A percentile compares a stretch with the other conserved stretches of the same genome.
Evolutionary conservation across 2,888 invertebrate genomes (phyloP).

Genomic region (Timema cristinae): DNA sequence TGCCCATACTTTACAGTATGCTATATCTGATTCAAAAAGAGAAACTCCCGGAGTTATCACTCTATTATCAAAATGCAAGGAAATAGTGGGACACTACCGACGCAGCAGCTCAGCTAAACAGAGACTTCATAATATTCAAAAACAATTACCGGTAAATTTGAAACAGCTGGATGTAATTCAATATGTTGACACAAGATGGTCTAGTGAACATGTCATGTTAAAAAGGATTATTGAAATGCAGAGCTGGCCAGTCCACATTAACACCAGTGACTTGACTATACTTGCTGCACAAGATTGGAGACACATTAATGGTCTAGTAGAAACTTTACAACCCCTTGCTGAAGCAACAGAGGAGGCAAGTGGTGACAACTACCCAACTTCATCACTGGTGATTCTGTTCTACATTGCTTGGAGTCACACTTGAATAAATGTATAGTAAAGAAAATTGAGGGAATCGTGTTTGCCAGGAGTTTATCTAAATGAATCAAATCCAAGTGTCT

Average conservation of each 20-base stretch:
- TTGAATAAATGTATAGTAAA: neutral
- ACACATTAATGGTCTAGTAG: constrained; percentile 3
- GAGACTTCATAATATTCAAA: too few species aligned
- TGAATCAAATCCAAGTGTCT: neutral
- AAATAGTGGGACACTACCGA: too few species aligned
- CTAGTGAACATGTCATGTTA: constrained; percentile 7
- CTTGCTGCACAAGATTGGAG: constrained; percentile 2
- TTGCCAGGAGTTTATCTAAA: constrained; percentile 6
- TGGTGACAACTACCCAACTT: constrained; percentile 11
- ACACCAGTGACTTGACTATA: constrained; percentile 7
- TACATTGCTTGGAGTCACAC: constrained; percentile 7
- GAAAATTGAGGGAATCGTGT: constrained; percentile 1
- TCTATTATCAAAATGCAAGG: too few species aligned
- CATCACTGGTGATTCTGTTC: neutral
- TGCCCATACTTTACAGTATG: constrained; percentile 7
- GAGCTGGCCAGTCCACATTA: too few species aligned
- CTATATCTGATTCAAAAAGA: constrained; percentile 2
- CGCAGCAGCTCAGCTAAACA: too few species aligned
- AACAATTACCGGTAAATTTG: too few species aligned
- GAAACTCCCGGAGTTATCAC: too few species aligned
- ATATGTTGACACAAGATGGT: too few species aligned
- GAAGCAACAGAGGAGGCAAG: constrained; percentile 4
- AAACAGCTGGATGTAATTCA: too few species aligned
- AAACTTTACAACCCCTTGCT: constrained; percentile 4
- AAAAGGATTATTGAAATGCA: constrained; percentile 10